These are phyloP conservation scores for Thermophis baileyi DNA, from an alignment of 2,113 vertebrate genomes.

Conservation along the genomic window DNA sequence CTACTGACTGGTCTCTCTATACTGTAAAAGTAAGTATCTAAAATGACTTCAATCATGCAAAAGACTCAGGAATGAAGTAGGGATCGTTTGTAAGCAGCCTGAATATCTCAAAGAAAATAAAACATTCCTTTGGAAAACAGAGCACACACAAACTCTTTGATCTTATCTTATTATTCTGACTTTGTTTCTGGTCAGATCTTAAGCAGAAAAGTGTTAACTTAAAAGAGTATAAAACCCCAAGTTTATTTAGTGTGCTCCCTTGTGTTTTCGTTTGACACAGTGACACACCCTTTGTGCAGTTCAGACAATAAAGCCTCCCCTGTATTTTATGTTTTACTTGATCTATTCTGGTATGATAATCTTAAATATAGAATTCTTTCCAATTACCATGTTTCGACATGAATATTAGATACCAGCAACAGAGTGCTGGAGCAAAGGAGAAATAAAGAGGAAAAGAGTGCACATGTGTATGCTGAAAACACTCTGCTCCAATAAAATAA, in stretches of 20 bases:
- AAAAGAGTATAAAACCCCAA: background rate
- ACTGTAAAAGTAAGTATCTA: background rate
- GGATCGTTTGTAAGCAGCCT: background rate
- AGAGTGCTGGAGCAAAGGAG: background rate
- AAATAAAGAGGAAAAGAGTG: background rate
- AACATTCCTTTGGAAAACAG: background rate
- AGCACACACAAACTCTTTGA: background rate
- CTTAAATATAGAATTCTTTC: background rate
- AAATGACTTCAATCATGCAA: background rate
- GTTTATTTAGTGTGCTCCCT: background rate
- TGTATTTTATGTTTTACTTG: background rate
- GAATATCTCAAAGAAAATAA: constrained; percentile 1
- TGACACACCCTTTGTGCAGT: background rate
- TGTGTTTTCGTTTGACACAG: background rate
- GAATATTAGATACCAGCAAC: background rate
- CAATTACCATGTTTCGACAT: background rate
- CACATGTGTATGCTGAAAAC: background rate
- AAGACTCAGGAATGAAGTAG: background rate
- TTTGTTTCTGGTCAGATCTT: background rate
- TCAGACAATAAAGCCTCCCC: background rate
- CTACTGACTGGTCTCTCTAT: background rate
- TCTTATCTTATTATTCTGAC: constrained; percentile 3
- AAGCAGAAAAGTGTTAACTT: background rate
- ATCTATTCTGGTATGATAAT: background rate
- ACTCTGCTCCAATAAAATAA: background rate